A percentile compares a stretch with the other conserved stretches of the same genome.
These are phyloP conservation scores for Erithacus rubecula DNA, from an alignment of 2,797 vertebrate species.

Conservation along the genomic window DNA sequence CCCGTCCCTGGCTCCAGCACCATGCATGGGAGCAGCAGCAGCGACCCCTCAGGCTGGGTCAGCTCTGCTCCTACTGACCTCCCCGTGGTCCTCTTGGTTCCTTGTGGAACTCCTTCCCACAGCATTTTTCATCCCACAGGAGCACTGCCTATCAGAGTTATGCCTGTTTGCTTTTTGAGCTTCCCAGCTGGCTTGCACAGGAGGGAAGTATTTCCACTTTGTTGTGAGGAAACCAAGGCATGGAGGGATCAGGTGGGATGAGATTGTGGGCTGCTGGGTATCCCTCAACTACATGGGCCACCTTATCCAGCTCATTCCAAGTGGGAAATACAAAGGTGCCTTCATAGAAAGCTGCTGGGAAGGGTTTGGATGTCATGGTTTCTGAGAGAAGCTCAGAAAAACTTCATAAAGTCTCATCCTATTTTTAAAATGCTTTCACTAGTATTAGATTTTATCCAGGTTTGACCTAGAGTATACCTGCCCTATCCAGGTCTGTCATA, in stretches of 20 bases:
- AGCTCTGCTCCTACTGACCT: neutral
- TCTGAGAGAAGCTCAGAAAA: neutral
- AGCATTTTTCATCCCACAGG: neutral
- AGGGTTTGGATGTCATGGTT: neutral
- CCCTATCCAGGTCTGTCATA: neutral
- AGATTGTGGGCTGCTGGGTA: neutral
- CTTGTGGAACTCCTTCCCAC: neutral
- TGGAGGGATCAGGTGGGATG: neutral
- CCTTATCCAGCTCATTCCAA: neutral
- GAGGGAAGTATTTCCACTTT: neutral
- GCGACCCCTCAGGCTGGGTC: neutral
- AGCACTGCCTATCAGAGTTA: neutral
- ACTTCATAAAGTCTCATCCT: neutral
- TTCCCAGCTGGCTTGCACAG: neutral
- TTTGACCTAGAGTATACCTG: neutral
- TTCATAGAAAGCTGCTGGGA: neutral
- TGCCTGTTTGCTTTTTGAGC: neutral
- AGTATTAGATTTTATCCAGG: neutral
- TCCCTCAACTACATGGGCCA: neutral
- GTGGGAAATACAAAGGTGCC: neutral
- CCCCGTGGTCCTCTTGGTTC: neutral
- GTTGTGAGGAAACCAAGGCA: neutral
- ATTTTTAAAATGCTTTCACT: neutral
- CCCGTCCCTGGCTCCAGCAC: fast-evolving
- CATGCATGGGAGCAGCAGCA: neutral